A percentile compares a stretch with the other conserved stretches of the same genome.
These are phyloP conservation scores for Hyles vespertilio DNA, from an alignment of 1,140 invertebrate species.

Conservation along the genomic window DNA sequence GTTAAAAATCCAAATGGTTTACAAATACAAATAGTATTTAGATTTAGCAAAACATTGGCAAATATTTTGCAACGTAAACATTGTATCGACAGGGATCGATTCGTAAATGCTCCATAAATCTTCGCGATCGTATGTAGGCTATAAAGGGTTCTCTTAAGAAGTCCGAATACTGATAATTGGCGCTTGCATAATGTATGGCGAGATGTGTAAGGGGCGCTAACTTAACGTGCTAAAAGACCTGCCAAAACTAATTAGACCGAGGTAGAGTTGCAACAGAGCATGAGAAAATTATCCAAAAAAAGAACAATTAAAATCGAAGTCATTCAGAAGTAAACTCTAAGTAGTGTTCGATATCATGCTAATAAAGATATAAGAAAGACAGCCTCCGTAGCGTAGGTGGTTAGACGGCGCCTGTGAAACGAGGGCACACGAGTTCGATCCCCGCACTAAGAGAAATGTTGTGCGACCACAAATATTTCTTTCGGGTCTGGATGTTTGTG, in stretches of 20 bases:
- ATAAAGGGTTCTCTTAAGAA: conserved; percentile 7
- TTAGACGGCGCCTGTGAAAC: no score
- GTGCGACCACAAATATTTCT: no score
- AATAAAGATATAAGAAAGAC: neutral
- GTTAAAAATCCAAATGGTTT: no score
- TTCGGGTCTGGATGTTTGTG: no score
- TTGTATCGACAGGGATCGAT: conserved; percentile 7
- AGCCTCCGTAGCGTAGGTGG: no score
- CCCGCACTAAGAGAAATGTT: no score
- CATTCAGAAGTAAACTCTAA: conserved; percentile 15
- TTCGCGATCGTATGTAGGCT: neutral
- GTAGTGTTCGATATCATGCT: conserved; percentile 14
- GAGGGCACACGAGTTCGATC: no score
- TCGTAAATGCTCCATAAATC: neutral
- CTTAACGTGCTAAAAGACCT: conserved; percentile 47
- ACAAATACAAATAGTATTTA: conserved; percentile 1
- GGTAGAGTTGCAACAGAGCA: conserved; percentile 49
- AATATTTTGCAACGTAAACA: conserved; percentile 16
- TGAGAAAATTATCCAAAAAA: conserved; percentile 38
- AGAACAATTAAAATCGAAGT: conserved; percentile 33
- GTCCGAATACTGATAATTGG: conserved; percentile 27
- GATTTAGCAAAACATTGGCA: conserved; percentile 10
- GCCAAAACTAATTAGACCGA: conserved; percentile 49
- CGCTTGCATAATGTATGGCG: conserved; percentile 36
- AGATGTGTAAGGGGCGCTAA: conserved; percentile 32